These are phyloP conservation scores for Pygocentrus nattereri DNA, from an alignment of 2,797 vertebrate genomes.

Conservation along the genomic window DNA sequence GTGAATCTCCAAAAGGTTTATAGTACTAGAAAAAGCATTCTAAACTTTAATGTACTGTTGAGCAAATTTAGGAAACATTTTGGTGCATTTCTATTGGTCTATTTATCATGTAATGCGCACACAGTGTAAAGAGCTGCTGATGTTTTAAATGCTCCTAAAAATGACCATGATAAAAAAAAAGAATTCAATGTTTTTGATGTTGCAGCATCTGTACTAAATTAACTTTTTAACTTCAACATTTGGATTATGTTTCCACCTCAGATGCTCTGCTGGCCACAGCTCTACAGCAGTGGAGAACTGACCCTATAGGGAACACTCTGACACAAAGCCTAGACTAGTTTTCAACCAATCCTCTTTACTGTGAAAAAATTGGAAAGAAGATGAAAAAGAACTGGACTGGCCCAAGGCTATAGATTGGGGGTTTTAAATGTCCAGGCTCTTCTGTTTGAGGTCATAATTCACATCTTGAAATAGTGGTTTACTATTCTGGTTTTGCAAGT, in stretches of 20 bases:
- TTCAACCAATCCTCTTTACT: slow-evolving; percentile 66
- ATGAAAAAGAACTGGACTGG: slow-evolving; percentile 64
- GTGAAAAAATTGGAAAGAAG: slow-evolving; percentile 70
- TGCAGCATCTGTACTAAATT: background rate
- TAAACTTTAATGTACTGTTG: background rate
- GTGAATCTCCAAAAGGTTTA: background rate
- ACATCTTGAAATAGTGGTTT: background rate
- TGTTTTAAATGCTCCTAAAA: too few species aligned
- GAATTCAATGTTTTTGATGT: too few species aligned
- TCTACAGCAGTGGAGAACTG: slow-evolving; percentile 64
- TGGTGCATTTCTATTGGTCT: background rate
- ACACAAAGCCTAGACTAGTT: slow-evolving; percentile 63
- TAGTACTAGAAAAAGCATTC: background rate
- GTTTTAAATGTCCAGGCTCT: slow-evolving; percentile 46
- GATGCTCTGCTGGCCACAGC: slow-evolving; percentile 54
- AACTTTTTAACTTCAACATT: background rate
- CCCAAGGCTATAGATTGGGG: slow-evolving; percentile 49
- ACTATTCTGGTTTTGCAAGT: slow-evolving; percentile 7
- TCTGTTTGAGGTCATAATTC: slow-evolving; percentile 38
- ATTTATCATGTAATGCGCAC: background rate
- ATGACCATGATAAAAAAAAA: too few species aligned
- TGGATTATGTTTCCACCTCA: slow-evolving; percentile 69
- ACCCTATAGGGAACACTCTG: slow-evolving; percentile 47
- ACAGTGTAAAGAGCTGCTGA: too few species aligned
- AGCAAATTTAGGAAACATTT: background rate